These are phyloP conservation scores for Manis javanica DNA, from an alignment of 2,797 vertebrate species.

Conservation along the genomic window DNA sequence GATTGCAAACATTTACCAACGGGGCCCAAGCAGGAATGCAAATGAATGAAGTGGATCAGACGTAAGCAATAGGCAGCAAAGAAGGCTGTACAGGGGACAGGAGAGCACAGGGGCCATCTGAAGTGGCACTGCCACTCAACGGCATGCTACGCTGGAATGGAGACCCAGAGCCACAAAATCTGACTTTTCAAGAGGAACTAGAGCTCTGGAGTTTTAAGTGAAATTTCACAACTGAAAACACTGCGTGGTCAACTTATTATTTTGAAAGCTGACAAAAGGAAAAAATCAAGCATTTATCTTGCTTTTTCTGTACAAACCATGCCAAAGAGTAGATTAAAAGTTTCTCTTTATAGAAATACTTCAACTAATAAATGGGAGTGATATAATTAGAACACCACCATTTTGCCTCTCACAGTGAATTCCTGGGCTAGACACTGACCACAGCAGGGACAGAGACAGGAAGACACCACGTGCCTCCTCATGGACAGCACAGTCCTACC, in stretches of 20 bases:
- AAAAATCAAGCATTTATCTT: background rate
- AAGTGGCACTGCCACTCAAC: background rate
- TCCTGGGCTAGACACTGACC: background rate
- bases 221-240: conserved; percentile 48
- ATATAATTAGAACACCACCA: background rate
- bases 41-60: background rate
- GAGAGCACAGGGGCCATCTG: background rate
- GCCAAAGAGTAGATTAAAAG: background rate
- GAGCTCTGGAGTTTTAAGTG: background rate
- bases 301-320: background rate
- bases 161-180: background rate
- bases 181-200: background rate
- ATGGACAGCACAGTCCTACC: background rate
- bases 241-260: background rate
- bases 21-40: background rate
- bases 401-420: background rate
- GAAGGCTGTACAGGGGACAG: background rate
- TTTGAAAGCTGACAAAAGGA: conserved; percentile 41
- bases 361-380: background rate
- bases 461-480: background rate
- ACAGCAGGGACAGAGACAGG: background rate
- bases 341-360: conserved; percentile 3
- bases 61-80: background rate
- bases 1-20: background rate
- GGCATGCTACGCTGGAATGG: background rate